Base-by-base conservation (phyloP, 1,140 invertebrate genomes). In the Zaprionus taronus region DNA sequence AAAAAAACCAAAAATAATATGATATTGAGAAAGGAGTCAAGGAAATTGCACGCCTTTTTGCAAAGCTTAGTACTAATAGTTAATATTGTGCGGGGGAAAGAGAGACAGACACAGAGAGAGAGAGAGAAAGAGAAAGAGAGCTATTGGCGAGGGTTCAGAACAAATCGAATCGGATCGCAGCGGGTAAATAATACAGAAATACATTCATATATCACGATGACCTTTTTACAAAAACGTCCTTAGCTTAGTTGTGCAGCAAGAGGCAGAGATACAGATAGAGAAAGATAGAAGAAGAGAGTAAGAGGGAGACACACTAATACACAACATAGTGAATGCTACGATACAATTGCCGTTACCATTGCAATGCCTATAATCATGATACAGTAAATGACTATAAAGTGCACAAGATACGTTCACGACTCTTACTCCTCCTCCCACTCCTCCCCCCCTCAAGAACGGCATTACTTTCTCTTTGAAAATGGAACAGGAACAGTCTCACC, bases 191-290 rank as follows among this genome's bases (percentile, higher is more conserved):
- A 14, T 31, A 17, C 26, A 24, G 28, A 34, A 49, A 66, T 58
- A 58, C 26, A 62, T 38, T 38, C 55, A 62, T 57, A 63, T 64
- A 70, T 61, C 68, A 81, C 67, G 72, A 81, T 85, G 82, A 85
- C 83, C 82, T 85, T 85, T 79, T 85, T 85, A 75, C 75, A 75
- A 86, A 85, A 86, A 86, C 83, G 83, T 86, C 83, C 83, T 86
- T 86, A 86, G 83, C 83, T 86, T 86, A 86, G 79, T 80, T 77
- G 53, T 81, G 67, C 34, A 76, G 62, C 51, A 20, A 61, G 31
- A 9, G 22, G 34, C 20, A 31, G 53, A 44, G 22, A 49, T 12
- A 22, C 4, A 31, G 2, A 44, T 5, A 67, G 2, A 41, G n/a
- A 47, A 26, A 56, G 31, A 41, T 15, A 66, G 9, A 49, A 4